Conservation (phyloP, 2,113 vertebrate species). For the Gymnorhina tibicen region DNA sequence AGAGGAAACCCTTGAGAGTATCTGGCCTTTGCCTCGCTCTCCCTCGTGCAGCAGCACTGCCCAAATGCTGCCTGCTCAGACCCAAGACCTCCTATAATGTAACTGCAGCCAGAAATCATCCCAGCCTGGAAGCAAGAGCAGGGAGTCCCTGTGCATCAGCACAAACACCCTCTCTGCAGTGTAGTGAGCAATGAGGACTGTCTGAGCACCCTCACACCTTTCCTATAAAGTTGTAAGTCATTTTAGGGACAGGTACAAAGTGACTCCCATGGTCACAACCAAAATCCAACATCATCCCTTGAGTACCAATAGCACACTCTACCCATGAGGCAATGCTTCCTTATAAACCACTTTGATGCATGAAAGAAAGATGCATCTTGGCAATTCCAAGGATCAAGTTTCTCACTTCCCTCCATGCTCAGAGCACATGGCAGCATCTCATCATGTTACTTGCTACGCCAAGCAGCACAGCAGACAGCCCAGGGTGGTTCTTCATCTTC, state of each 20-base stretch:
- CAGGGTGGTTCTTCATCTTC: neutral
- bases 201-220: neutral
- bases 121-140: neutral
- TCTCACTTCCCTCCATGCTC: neutral
- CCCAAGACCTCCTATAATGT: neutral
- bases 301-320: neutral
- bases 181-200: neutral
- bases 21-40: rapidly evolving
- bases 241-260: neutral
- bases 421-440: neutral
- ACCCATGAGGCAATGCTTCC: neutral
- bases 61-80: neutral
- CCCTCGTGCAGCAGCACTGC: neutral
- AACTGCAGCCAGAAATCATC: neutral
- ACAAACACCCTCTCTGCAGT: neutral
- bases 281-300: neutral
- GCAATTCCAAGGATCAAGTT: neutral
- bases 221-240: rapidly evolving
- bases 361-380: neutral
- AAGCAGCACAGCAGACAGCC: neutral
- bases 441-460: rapidly evolving
- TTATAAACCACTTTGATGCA: neutral
- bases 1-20: neutral
- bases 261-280: neutral
- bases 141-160: rapidly evolving